Evolutionary conservation across 2,888 invertebrate species (phyloP), one percentile per base, ranked within the genome.

Genomic region (Thyatira batis): DNA sequence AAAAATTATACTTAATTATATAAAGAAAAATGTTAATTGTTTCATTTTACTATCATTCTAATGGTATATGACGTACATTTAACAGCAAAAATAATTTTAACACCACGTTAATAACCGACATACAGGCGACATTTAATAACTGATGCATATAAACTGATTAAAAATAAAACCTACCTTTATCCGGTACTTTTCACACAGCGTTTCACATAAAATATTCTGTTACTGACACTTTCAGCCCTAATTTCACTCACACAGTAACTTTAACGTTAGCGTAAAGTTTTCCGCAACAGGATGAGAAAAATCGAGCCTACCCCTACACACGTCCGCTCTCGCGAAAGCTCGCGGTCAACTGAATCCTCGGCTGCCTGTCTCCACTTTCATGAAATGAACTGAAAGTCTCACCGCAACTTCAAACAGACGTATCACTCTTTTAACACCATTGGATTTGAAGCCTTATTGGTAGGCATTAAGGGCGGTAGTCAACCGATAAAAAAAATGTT

Each of bases 311-410:
- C 52, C 71, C 76, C 74, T 58, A 54, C 45, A 65, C 52, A 76
- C 82, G 80, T 67, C 76, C 58, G 57, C 68, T 72, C 85, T 74
- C 91, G 90, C 88, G 87, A 85, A 82, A 79, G 78, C 80, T 87
- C 92, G 90, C 92, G 90, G 89, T 82, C 85, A 85, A 92, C 92
- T 92, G 87, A 86, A 65, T 82, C 74, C 76, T 74, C 67, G 72
- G 70, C 63, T 75, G 77, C 76, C 79, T 83, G 85, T 85, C 89
- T 87, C 82, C 76, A 76, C 87, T 90, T 89, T 88, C 89, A 86
- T 81, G 89, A 89, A 91, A 88, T 88, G 86, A 90, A 90, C 89
- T 89, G 87, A 88, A 89, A 86, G 78, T 72, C 66, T 58, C 58
- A 54, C 20, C 63, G 21, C 58, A 71, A 49, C 55, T 58, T 50